Evolutionary conservation across 2,888 invertebrate species (phyloP), one percentile per base, ranked within the genome.

Genomic region (Melieria picta): DNA sequence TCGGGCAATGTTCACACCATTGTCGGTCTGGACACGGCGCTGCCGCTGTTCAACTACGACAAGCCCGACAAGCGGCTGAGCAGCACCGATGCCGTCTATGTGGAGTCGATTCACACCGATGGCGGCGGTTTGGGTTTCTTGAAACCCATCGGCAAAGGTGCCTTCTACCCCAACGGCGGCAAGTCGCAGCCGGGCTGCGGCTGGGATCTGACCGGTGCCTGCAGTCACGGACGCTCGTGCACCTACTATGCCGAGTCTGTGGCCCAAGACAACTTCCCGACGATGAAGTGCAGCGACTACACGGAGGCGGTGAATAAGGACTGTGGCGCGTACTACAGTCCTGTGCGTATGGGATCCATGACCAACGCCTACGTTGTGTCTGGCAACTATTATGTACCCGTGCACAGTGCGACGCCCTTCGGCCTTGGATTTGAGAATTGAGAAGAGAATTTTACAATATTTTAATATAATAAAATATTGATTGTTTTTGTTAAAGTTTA

Each of bases 1-100:
- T 80, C 87, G 79, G 91, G 90, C 63, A 88, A 88, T 30, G 87
- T 89, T 45, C 88, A 89, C 74, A 87, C 88, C 2, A 89, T 90
- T 56, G 87, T 89, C 75, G 89, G 79, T 45, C 71, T 82, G 47
- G 81, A 81, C 65, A 78, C 80, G 7, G 79, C 79, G 3, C 69
- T 76, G 4, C 80, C 83, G n/a, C 74, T 79, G 45, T 82, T 77
- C 63, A 77, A 74, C 57, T 78, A 79, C 61, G 68, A 80, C 62
- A 77, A 78, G 43, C 72, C 82, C 66, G 61, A 75, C 13, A 66
- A 78, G 61, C 75, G 83, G 9, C 68, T 83, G 42, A 75, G 74
- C 10, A 70, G 55, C 11, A 74, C 63, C 4, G 83, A 83, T 77
- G 84, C 82, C 16, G 10, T 55, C 0, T 83, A 81, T 63, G 82